phyloP scores from a whole-genome alignment of 2,113 vertebrate species.

The Leucosticte australis region DNA sequence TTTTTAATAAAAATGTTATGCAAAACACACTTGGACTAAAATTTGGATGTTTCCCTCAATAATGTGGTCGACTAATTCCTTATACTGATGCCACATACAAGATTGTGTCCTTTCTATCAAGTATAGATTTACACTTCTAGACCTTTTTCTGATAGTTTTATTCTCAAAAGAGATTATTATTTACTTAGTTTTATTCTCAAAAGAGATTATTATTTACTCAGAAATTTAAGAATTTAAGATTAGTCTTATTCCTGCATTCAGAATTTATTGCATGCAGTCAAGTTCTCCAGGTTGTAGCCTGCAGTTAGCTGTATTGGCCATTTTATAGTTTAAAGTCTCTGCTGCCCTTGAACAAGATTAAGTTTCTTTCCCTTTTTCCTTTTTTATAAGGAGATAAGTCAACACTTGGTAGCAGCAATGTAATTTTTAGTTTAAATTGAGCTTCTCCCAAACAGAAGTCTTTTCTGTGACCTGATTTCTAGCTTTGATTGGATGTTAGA shows the following conservation, averaged over 20 bases:
- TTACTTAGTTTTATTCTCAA: neutral
- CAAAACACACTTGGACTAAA: neutral
- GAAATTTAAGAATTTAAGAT: neutral
- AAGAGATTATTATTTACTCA: neutral
- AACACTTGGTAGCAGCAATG: neutral
- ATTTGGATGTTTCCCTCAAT: neutral
- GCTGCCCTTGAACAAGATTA: neutral
- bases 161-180: no score
- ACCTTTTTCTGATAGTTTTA: neutral
- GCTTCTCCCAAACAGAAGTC: neutral
- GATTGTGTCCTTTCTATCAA: neutral
- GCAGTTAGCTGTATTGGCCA: neutral
- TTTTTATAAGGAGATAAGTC: neutral
- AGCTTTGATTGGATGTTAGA: neutral
- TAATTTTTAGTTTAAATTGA: neutral
- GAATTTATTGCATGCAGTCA: neutral
- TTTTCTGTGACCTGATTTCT: neutral
- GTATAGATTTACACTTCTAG: neutral
- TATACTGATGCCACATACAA: neutral
- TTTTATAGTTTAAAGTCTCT: neutral
- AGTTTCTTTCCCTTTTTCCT: neutral
- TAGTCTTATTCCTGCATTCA: neutral
- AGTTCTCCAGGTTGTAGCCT: neutral
- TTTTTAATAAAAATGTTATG: neutral
- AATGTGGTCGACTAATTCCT: neutral